phyloP scores from a whole-genome alignment of 1,140 invertebrate genomes.

The Diplogasteroides magnus region DNA sequence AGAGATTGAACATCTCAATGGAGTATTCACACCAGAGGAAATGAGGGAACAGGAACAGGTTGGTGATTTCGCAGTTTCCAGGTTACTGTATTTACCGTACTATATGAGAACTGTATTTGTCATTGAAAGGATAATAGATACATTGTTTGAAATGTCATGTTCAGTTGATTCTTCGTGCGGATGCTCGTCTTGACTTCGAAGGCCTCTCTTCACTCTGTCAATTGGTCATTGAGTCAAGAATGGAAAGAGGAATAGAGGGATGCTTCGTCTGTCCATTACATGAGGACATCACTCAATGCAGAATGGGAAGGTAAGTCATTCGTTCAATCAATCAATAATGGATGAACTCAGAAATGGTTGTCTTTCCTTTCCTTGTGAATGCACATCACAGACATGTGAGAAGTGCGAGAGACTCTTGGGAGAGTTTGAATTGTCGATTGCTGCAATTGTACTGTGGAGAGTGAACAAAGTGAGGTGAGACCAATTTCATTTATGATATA shows the following conservation, averaged over 20 bases:
- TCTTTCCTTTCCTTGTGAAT: not conserved
- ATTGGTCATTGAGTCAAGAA: not conserved
- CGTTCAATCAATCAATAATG: not conserved
- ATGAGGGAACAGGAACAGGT: conserved; percentile 4
- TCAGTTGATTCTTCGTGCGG: conserved; percentile 5
- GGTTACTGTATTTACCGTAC: not conserved
- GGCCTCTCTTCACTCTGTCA: not conserved
- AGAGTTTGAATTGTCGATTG: not conserved
- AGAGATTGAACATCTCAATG: conserved; percentile 11
- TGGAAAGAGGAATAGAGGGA: not conserved
- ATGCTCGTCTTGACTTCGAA: conserved; percentile 5
- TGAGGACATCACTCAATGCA: not conserved
- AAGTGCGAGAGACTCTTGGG: not conserved
- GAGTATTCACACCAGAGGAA: conserved; percentile 3
- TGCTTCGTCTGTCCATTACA: not conserved
- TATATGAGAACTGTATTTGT: not conserved
- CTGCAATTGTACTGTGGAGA: not conserved
- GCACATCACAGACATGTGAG: not conserved
- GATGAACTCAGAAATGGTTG: not conserved
- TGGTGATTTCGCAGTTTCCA: too few species aligned
- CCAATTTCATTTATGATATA: too few species aligned
- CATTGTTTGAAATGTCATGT: too few species aligned
- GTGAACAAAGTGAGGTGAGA: too few species aligned
- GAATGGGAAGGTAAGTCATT: not conserved
- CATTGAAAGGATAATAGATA: not conserved